phyloP scores from a whole-genome alignment of 2,113 vertebrate species.

The Corythoichthys haematopterus region DNA sequence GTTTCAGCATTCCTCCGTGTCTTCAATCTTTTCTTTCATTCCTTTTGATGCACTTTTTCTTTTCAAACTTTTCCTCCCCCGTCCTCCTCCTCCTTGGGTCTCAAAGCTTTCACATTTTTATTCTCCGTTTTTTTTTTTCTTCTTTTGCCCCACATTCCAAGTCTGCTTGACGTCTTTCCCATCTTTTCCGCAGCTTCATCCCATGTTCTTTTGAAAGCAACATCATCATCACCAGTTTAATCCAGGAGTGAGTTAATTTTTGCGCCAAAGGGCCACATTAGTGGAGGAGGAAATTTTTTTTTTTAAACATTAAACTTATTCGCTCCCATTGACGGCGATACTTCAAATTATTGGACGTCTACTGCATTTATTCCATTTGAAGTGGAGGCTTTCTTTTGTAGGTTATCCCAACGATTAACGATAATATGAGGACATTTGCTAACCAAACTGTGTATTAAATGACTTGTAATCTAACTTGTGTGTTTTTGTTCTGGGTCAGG shows the following conservation, averaged over 20 bases:
- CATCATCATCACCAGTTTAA: neutral
- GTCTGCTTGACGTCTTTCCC: neutral
- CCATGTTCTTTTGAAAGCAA: neutral
- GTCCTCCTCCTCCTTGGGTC: neutral
- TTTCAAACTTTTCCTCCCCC: neutral
- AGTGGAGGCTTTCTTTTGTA: too few species aligned
- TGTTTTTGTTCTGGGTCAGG: conserved; percentile 28
- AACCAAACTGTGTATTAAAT: too few species aligned
- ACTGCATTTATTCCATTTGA: too few species aligned
- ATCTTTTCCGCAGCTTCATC: neutral
- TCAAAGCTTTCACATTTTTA: neutral
- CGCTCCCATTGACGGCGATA: neutral
- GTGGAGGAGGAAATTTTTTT: too few species aligned
- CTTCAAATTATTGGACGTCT: neutral
- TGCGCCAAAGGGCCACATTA: neutral
- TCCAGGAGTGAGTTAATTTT: too few species aligned
- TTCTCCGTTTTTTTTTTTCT: neutral
- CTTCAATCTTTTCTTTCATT: neutral
- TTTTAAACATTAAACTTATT: too few species aligned
- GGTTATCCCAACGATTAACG: too few species aligned
- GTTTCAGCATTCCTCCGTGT: conserved; percentile 6
- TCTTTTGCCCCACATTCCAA: neutral
- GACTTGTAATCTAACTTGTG: too few species aligned
- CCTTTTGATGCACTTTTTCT: neutral
- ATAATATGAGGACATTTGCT: too few species aligned